Evolutionary conservation across 1,140 invertebrate genomes (phyloP).

Genomic region (Acromyrmex charruanus): DNA sequence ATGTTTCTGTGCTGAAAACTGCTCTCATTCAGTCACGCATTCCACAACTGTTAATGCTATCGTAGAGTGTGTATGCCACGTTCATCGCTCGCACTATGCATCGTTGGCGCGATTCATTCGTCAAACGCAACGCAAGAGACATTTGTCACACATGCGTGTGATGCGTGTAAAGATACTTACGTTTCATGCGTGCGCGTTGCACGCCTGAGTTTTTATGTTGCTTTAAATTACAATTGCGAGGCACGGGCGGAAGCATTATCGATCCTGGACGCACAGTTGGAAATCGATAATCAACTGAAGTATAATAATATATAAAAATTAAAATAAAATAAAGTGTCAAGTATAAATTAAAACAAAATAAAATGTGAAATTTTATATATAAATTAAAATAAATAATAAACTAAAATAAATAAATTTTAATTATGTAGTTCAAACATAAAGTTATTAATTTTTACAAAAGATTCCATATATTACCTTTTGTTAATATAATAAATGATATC

Average conservation of each 20-base stretch:
- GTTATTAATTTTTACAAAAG: background rate
- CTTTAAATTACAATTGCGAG: conserved; percentile 62
- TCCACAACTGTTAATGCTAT: conserved; percentile 59
- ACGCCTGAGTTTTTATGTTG: conserved; percentile 51
- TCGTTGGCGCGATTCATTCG: conserved; percentile 49
- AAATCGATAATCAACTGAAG: background rate
- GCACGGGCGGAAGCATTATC: conserved; percentile 51
- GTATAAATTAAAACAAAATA: background rate
- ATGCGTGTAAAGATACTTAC: conserved; percentile 60
- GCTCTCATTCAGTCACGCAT: conserved; percentile 56
- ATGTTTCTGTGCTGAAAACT: conserved; percentile 57
- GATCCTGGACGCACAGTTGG: conserved; percentile 47
- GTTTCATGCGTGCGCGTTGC: conserved; percentile 17
- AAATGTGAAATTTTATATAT: no score
- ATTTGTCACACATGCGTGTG: conserved; percentile 66
- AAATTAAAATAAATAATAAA: background rate
- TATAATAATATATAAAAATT: background rate
- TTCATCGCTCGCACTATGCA: conserved; percentile 55
- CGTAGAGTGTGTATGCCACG: conserved; percentile 44
- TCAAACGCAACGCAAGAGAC: conserved; percentile 56
- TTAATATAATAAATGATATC: background rate
- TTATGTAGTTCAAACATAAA: background rate
- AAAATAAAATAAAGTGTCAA: background rate
- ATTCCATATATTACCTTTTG: background rate
- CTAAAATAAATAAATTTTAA: background rate